Evolutionary conservation across 2,888 invertebrate species (phyloP), one percentile per base, ranked within the genome.

Genomic region (Acronicta alni): DNA sequence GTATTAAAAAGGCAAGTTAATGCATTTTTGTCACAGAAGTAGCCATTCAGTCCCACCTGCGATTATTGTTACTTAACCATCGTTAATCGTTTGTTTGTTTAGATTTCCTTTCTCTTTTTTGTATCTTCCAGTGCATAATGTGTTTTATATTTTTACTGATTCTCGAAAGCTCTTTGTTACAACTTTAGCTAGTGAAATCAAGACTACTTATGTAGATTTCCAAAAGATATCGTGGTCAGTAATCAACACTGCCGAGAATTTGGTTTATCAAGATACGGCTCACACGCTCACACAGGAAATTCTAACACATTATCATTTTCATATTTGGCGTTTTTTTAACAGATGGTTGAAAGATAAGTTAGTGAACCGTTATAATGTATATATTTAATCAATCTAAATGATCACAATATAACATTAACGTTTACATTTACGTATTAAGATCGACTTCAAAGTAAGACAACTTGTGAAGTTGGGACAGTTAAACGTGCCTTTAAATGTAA

Each of bases 21-120:
- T 81, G 81, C 72, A 74, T 79, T 82, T 83, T 84, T 84, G 81
- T 81, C 75, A 79, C 81, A 80, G 88, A 88, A 84, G 88, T 84
- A 75, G 9, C 55, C 58, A 57, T 67, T 72, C 52, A 67, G 71
- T 67, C 56, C 69, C 59, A 69, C 53, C 72, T 76, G 18, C 32
- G 42, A 66, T 77, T 60, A 65, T 66, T 58, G 56, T 72, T 72
- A 64, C 64, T 62, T 66, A 75, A 70, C 69, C 46, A 58, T 57
- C 30, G 57, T 60, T 58, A 56, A 53, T 57, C 62, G 47, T 18
- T 26, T 46, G 56, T 47, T 58, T 59, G 55, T 60, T 61, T 65
- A 30, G 23, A 52, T 58, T 67, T 16, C 51, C 46, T 57, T 69
- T 71, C 72, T 48, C 46, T 59, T 49, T 20, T 44, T 51, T 14